phyloP scores from a whole-genome alignment of 2,113 vertebrate genomes.

The Apteryx mantelli region DNA sequence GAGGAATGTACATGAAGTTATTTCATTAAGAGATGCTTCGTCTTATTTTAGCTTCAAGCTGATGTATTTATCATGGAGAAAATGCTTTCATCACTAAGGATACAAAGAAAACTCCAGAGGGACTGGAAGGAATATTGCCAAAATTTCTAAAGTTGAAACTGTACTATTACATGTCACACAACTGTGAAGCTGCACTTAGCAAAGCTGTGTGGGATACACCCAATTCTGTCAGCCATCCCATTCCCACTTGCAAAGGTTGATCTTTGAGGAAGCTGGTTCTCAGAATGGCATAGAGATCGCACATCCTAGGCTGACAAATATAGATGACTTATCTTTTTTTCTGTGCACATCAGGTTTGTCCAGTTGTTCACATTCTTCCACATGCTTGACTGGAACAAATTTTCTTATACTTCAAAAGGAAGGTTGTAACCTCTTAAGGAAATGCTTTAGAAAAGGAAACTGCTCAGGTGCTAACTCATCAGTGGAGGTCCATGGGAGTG shows the following conservation, averaged over 20 bases:
- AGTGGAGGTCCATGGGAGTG: background rate
- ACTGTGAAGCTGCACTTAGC: background rate
- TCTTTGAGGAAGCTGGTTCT: background rate
- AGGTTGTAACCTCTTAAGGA: background rate
- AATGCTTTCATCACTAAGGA: background rate
- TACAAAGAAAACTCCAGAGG: background rate
- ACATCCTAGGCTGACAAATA: background rate
- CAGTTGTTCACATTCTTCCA: background rate
- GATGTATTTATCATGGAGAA: background rate
- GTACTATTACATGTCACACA: background rate
- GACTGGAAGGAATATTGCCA: background rate
- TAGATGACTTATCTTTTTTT: background rate
- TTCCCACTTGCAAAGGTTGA: background rate
- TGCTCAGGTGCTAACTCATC: background rate
- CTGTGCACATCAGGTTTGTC: background rate
- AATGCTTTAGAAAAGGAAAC: background rate
- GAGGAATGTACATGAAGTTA: background rate
- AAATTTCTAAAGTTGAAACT: background rate
- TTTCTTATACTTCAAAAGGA: background rate
- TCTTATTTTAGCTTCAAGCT: background rate
- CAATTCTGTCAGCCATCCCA: background rate
- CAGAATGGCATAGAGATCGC: background rate
- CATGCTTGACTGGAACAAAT: background rate
- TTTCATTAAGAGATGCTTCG: background rate
- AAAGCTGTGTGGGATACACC: background rate